Percentiles rank a stretch among this genome's conserved stretches.
Conservation (phyloP, 1,140 invertebrate genomes). For the Phenacoccus solenopsis region DNA sequence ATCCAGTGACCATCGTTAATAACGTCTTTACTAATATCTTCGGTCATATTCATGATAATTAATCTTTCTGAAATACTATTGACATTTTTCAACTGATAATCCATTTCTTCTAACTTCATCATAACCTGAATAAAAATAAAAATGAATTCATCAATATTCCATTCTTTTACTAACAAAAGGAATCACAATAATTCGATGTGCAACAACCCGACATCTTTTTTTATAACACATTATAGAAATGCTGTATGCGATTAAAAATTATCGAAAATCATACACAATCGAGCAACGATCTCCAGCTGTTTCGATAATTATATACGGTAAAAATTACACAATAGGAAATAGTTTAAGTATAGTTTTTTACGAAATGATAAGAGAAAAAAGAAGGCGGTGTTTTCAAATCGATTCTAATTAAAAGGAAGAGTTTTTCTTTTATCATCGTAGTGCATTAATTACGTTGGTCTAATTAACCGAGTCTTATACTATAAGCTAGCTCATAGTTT, state of each 20-base stretch:
- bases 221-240: no score
- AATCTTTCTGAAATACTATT: neutral
- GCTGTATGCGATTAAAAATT: no score
- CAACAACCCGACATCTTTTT: no score
- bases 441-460: neutral
- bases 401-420: neutral
- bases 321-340: neutral
- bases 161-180: no score
- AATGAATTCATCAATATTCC: no score
- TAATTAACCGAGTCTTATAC: neutral
- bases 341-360: no score
- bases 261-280: neutral
- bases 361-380: neutral
- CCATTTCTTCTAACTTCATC: conserved; percentile 10
- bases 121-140: neutral
- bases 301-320: neutral
- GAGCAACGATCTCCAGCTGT: neutral
- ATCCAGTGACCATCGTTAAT: conserved; percentile 58
- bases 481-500: no score
- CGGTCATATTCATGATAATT: conserved; percentile 13
- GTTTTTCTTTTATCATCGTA: neutral
- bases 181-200: no score
- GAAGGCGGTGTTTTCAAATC: neutral
- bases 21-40: conserved; percentile 31
- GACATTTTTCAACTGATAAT: neutral